These are phyloP conservation scores for Caiman crocodilus DNA, from an alignment of 2,797 vertebrate genomes.

Conservation along the genomic window DNA sequence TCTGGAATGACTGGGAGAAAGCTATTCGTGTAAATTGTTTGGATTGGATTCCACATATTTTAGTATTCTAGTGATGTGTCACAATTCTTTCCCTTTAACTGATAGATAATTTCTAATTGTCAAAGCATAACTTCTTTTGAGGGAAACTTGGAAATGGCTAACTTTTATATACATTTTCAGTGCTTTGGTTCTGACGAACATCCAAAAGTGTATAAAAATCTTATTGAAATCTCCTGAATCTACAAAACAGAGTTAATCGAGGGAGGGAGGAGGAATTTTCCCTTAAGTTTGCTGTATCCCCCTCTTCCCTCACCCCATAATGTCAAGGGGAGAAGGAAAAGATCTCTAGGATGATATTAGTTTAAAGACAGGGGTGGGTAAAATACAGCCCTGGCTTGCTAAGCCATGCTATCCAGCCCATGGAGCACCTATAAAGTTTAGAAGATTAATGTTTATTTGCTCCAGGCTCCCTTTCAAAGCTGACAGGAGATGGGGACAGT, in stretches of 20 bases:
- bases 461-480: too few species aligned
- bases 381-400: too few species aligned
- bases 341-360: too few species aligned
- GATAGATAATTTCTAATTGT: not conserved
- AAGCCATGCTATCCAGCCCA: too few species aligned
- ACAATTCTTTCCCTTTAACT: not conserved
- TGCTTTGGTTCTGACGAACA: not conserved
- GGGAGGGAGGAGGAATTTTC: too few species aligned
- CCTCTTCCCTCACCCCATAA: not conserved
- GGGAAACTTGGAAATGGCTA: not conserved
- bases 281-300: not conserved
- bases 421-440: too few species aligned
- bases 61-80: not conserved
- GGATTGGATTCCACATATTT: not conserved
- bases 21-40: not conserved
- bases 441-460: too few species aligned
- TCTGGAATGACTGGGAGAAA: not conserved
- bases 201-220: not conserved
- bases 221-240: not conserved
- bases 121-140: not conserved
- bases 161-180: not conserved
- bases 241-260: not conserved
- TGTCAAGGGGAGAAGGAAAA: not conserved
- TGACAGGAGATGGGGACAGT: too few species aligned
- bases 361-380: too few species aligned